Percentiles rank a stretch among this genome's conserved stretches.
These are phyloP conservation scores for Idaea dimidiata DNA, from an alignment of 2,888 invertebrate genomes.

Conservation along the genomic window DNA sequence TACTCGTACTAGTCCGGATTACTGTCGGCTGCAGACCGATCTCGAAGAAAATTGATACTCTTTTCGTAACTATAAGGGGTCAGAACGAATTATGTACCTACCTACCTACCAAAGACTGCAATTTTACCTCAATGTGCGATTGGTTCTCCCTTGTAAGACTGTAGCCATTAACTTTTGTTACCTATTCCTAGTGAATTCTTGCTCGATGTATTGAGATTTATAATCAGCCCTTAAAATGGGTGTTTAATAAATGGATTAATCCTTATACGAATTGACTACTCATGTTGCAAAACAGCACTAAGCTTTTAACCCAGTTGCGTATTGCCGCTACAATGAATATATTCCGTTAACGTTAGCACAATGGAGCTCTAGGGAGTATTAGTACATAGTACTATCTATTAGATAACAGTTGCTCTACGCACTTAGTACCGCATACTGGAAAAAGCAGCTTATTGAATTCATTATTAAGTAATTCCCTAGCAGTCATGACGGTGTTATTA, in stretches of 20 bases:
- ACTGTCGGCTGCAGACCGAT: conserved; percentile 34
- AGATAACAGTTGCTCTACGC: conserved; percentile 12
- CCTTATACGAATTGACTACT: conserved; percentile 11
- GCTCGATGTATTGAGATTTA: background rate
- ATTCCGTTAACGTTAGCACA: conserved; percentile 51
- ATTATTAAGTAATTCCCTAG: conserved; percentile 23
- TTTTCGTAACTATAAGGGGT: background rate
- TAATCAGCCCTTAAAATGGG: background rate
- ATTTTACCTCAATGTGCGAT: background rate
- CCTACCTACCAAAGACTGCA: background rate
- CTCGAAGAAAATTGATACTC: conserved; percentile 22
- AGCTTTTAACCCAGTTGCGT: conserved; percentile 67
- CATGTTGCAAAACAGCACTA: conserved; percentile 48
- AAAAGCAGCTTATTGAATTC: conserved; percentile 9
- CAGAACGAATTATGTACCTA: background rate
- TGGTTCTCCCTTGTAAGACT: background rate
- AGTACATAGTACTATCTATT: conserved; percentile 37
- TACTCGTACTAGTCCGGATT: conserved; percentile 54
- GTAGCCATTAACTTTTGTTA: background rate
- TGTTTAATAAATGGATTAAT: background rate
- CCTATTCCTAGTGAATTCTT: background rate
- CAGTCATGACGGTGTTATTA: conserved; percentile 31
- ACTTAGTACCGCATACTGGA: background rate
- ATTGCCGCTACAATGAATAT: conserved; percentile 49
- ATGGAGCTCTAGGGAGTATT: conserved; percentile 35